Evolutionary conservation across 2,888 invertebrate species (phyloP), one percentile per base, ranked within the genome.

Genomic region (Drosophila melanocephala): DNA sequence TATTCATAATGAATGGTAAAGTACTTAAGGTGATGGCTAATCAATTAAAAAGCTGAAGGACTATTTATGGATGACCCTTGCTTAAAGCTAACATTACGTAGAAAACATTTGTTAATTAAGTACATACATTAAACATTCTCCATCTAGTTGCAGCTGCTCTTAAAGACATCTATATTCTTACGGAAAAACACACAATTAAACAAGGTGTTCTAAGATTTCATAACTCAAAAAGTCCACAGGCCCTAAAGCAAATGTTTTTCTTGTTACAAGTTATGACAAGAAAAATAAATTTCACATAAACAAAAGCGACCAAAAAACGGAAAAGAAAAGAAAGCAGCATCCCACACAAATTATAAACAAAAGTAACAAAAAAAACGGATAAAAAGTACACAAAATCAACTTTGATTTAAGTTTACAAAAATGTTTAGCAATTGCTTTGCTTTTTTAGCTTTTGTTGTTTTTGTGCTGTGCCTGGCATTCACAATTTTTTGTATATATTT

Each of bases 331-430:
- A 71, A 77, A 76, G 63, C 64, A 35, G 37, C 66, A 35, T 33
- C 65, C 77, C 72, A 58, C 67, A 80, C 58, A 87, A 71, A 75
- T 73, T 71, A 83, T 58, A 73, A 81, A 79, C 75, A 78, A 86
- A 76, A 59, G 69, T 39, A 74, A 57, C 47, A 60, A 14, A 50
- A 50, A 22, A 73, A 70, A 57, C 71, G 56, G 28, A 72, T 58
- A 75, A 73, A 72, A 74, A 74, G 39, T 75, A 70, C 61, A 76
- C 76, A 79, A 87, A 90, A 89, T 90, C 87, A 90, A 90, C 91
- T 90, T 90, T 88, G 87, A 88, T 88, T 88, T 88, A 90, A 90
- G 87, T 90, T 90, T 89, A 89, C 87, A 89, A 87, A 88, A 88
- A 88, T 89, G 89, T 89, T 90, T 87, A 90, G 79, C 91, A 89